Evolutionary conservation across 1,140 invertebrate genomes (phyloP), one percentile per base, ranked within the genome.

Genomic region (Caenorhabditis inopinata): DNA sequence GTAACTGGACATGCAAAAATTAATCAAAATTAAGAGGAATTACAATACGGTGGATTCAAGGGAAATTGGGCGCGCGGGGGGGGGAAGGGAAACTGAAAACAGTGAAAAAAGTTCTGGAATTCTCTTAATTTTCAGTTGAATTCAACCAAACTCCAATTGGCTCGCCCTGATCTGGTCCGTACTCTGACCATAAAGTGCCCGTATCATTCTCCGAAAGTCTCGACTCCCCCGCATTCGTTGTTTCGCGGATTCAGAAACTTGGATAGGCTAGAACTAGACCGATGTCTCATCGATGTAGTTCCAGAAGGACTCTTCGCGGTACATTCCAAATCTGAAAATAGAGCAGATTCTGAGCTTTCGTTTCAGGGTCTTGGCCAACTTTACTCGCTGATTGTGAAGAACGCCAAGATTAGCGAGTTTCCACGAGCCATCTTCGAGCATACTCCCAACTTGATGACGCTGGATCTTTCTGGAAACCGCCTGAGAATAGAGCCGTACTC

Each of bases 111-210:
- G n/a, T n/a, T n/a, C n/a, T n/a, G n/a, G n/a, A n/a, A n/a, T n/a
- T n/a, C n/a, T n/a, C n/a, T n/a, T n/a, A n/a, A n/a, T 29, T 75
- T 82, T 49, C 53, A 83, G 83, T 35, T 83, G 7, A 83, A 83
- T 58, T 49, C 80, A 12, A 82, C 83, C 18, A 83, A 76, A 51
- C 53, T 83, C 35, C 58, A 76, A 12, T 18, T 83, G 7, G 35
- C 47, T 9, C 58, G 74, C 16, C 62, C 51, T 45, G 80, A 83
- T 76, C 42, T 47, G 4, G 80, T 83, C 5, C 47, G 80, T 21
- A 83, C 83, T 16, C 35, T 83, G 12, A 83, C 83, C 35, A 83
- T 83, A 45, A 35, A 76, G 79, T 83, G 83, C 32, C 80, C 79
- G 29, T 81, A 83, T 76, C 76, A 82, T 25, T 58, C 47, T 27